Conservation (phyloP, 2,888 invertebrate genomes). For the Tetropium fuscum region DNA sequence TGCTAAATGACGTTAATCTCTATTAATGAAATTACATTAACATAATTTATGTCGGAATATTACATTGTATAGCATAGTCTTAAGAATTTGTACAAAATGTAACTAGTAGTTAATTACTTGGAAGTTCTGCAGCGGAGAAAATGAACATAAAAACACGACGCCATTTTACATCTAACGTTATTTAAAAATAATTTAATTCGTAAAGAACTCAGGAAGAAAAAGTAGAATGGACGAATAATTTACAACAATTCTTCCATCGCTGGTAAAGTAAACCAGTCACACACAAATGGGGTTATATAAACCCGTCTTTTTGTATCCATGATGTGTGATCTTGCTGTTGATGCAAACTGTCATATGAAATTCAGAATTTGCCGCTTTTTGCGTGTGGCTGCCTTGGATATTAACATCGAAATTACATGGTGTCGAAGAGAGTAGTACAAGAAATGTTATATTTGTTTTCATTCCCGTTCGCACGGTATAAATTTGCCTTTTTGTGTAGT, state of each 20-base stretch:
- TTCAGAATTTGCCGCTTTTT: constrained; percentile 53
- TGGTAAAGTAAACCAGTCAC: constrained; percentile 31
- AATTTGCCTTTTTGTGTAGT: constrained; percentile 55
- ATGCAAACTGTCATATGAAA: constrained; percentile 50
- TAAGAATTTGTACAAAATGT: too few relatives aligned
- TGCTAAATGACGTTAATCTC: too few relatives aligned
- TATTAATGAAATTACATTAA: too few relatives aligned
- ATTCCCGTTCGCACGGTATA: constrained; percentile 62
- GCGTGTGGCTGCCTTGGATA: constrained; percentile 47
- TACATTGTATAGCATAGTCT: too few relatives aligned
- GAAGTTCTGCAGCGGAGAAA: too few relatives aligned
- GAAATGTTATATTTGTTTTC: constrained; percentile 61
- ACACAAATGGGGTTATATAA: constrained; percentile 29
- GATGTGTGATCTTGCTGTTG: constrained; percentile 46
- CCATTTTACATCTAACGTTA: neutral
- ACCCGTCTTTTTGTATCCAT: constrained; percentile 36
- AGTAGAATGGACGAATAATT: constrained; percentile 32
- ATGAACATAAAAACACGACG: too few relatives aligned
- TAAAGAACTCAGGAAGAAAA: constrained; percentile 27
- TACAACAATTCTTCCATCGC: constrained; percentile 22
- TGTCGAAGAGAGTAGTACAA: constrained; percentile 57
- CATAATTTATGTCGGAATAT: too few relatives aligned
- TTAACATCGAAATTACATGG: constrained; percentile 59
- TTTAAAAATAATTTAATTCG: constrained; percentile 15
- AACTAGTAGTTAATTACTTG: too few relatives aligned